Evolutionary conservation across 2,797 vertebrate genomes (phyloP).

Genomic region (Pyrocephalus nanus): DNA sequence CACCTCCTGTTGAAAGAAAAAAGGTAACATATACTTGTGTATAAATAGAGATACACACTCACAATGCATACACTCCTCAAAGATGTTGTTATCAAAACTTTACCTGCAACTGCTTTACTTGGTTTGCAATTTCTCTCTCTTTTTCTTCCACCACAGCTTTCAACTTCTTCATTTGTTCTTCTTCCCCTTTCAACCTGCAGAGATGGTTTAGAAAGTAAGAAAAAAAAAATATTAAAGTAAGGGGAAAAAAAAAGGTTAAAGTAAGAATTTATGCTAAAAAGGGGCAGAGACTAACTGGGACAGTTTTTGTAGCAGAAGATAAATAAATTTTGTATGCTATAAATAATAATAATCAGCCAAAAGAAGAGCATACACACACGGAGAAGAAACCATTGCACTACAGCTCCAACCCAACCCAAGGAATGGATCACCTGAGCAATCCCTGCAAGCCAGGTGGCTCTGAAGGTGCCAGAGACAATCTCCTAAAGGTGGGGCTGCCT

Average conservation of each 20-base stretch:
- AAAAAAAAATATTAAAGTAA: neutral
- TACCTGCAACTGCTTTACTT: slow-evolving; percentile 82
- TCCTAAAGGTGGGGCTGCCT: neutral
- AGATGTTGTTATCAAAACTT: neutral
- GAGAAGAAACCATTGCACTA: neutral
- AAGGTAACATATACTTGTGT: neutral
- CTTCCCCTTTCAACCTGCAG: slow-evolving; percentile 83
- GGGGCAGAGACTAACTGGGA: neutral
- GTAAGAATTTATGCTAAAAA: neutral
- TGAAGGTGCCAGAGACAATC: neutral
- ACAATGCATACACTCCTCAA: neutral
- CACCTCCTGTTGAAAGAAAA: slow-evolving; percentile 69
- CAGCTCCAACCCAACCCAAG: neutral
- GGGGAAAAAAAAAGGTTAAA: neutral
- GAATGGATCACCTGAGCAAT: neutral
- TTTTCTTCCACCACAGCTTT: slow-evolving; percentile 79
- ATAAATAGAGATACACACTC: rapidly evolving
- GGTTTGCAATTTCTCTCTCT: slow-evolving; percentile 78
- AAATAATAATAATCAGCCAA: neutral
- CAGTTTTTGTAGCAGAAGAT: neutral
- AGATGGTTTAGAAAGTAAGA: neutral
- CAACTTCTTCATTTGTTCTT: slow-evolving; percentile 83
- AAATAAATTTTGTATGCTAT: neutral
- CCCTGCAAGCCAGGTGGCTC: neutral
- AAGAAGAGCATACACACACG: neutral